A percentile compares a stretch with the other conserved stretches of the same genome.
These are phyloP conservation scores for Latrodectus hesperus DNA, from an alignment of 2,888 invertebrate genomes.

Conservation along the genomic window DNA sequence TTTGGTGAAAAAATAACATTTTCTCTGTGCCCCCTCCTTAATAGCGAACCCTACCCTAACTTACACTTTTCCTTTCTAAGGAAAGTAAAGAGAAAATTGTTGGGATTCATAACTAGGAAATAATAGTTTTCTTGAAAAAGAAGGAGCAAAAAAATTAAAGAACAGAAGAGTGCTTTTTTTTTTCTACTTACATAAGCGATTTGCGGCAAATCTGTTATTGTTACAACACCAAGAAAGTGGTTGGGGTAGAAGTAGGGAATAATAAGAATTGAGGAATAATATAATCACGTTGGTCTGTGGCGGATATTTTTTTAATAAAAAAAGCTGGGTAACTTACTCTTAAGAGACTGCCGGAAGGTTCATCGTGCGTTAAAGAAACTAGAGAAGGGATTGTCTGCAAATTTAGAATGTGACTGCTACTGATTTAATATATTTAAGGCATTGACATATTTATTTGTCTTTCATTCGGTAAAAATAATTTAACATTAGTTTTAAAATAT, in stretches of 20 bases:
- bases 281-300: background rate
- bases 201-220: background rate
- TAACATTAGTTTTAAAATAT: too few species aligned
- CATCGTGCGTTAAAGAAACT: background rate
- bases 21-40: slow-evolving; percentile 4
- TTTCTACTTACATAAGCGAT: background rate
- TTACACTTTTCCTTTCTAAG: slow-evolving; percentile 22
- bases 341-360: slow-evolving; percentile 7
- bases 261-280: slow-evolving; percentile 4
- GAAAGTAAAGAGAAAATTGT: slow-evolving; percentile 30
- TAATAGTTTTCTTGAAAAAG: slow-evolving; percentile 31
- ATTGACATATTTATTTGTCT: too few species aligned
- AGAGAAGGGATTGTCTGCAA: slow-evolving; percentile 3
- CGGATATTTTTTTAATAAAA: background rate
- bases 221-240: background rate
- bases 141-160: background rate
- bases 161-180: background rate
- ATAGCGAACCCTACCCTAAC: background rate
- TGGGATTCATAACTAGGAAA: slow-evolving; percentile 47
- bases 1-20: slow-evolving; percentile 24
- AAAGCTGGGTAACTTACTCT: slow-evolving; percentile 52
- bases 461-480: too few species aligned
- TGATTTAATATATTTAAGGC: background rate
- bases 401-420: background rate
- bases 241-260: background rate